Base-by-base conservation (phyloP, 2,113 vertebrate species). In the Atlantisia rogersi region DNA sequence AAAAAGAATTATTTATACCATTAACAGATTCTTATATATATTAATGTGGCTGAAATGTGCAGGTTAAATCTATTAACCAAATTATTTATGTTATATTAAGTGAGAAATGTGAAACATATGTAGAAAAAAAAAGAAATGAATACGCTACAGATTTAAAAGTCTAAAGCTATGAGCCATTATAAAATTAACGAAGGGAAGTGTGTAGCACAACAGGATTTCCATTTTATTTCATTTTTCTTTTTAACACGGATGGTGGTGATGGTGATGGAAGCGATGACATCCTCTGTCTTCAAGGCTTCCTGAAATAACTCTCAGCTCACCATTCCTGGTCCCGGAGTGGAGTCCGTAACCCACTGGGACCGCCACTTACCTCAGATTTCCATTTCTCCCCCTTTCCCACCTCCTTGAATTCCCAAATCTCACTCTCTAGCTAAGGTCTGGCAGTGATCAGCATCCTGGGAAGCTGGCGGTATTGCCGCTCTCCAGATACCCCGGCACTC, bases 1-100 rank as follows among this genome's bases (percentile, higher is more conserved):
- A 98, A 98, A 80, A 98, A 98, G 97, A 98, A 98, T 98, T 98
- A 98, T 98, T 98, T 98, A 98, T 98, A 98, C 97, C 98, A 98
- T 98, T 98, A 98, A 98, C 97, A 98, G 98, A 98, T 98, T 98
- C 97, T 97, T 98, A 98, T 98, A 97, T 98, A 98, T 98, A 98
- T 98, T 96, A 97, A 98, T 96, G 98, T 98, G 98, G 98, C 98
- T 98, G 97, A 98, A 97, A 98, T 98, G 97, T 97, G 97, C 98
- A 98, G 98, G 98, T 98, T 98, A 98, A 98, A 97, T 98, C 98
- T 98, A 98, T 98, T 98, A 98, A 98, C 97, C 97, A 98, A 98
- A 98, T 98, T 98, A 98, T 98, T 98, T 98, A 98, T 98, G 97
- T 98, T 98, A 97, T 98, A 98, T 98, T 96, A 98, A 98, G 97